Evolutionary conservation across 2,113 vertebrate species (phyloP), one percentile per base, ranked within the genome.

Genomic region (Leuciscus idus): DNA sequence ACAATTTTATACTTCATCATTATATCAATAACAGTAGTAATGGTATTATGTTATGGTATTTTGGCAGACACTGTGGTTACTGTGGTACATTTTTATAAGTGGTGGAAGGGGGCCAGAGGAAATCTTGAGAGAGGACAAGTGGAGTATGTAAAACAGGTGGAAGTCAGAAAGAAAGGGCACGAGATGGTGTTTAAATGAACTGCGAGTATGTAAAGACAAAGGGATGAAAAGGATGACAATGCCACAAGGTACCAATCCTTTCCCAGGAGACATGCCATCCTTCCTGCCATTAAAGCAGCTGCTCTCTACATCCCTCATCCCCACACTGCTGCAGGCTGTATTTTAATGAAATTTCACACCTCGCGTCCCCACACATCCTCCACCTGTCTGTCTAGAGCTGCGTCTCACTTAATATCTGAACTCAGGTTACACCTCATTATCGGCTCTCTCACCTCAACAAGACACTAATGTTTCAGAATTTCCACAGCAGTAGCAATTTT

Each of bases 301-400:
- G 68, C 66, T 57, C 26, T 52, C 39, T 74, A 17, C 19, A 23
- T 73, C 48, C 46, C 68, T 75, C 28, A 23, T 82, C 73, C 26
- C 59, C 43, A 50, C 30, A 61, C 36, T 62, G 66, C 78, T 74
- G 36, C 81, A 61, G 77, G 78, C 36, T 50, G 55, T 61, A n/a
- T 86, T 85, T 39, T 80, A 85, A 85, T 86, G 52, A 74, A 81
- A 86, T 81, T 81, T 74, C n/a, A 74, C 85, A 81, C 52, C 50
- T 39, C 28, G 3, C 2, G 9, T 73, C 33, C 36, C 55, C 21
- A 11, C n/a, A 33, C 81, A 83, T 83, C 62, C 64, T 83, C 81
- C 62, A 83, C 62, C 81, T 83, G 81, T 70, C 64, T 66, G 50
- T 72, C 78, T 80, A 61, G 23, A 61, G 66, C 52, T 23, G 52